phyloP scores from a whole-genome alignment of 2,113 vertebrate genomes.

The Lethenteron reissneri region DNA sequence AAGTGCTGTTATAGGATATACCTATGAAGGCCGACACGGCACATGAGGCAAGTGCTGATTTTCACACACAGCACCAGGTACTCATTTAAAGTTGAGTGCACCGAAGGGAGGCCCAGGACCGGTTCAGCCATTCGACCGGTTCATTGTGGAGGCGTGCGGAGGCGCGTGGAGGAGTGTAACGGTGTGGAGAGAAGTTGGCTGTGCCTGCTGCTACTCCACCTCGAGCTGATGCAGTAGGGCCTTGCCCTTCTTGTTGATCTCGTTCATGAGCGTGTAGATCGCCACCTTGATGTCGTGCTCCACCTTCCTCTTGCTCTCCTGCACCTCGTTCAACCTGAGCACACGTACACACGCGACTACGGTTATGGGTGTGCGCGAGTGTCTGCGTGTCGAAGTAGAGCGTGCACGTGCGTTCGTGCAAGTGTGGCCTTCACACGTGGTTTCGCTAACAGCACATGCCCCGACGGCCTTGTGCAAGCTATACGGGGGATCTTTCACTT shows the following conservation, averaged over 20 bases:
- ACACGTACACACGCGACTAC: constrained; percentile 8
- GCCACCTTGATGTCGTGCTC: constrained; percentile 98
- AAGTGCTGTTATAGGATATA: no score
- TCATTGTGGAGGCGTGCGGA: no score
- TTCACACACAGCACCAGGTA: no score
- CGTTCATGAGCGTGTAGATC: constrained; percentile 96
- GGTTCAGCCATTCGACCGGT: no score
- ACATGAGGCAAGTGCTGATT: no score
- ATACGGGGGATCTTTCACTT: background rate
- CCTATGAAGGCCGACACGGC: no score
- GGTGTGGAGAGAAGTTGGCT: no score
- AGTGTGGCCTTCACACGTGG: background rate
- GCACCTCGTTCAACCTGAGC: constrained; percentile 79
- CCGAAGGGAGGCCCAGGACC: no score
- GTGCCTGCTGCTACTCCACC: constrained; percentile 24
- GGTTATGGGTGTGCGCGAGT: background rate
- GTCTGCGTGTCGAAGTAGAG: background rate
- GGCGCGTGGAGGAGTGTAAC: no score
- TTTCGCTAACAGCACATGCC: background rate
- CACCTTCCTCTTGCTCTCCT: constrained; percentile 82
- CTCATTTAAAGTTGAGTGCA: no score
- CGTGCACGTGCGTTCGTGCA: background rate
- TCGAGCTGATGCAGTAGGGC: constrained; percentile 85
- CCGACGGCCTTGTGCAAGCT: background rate
- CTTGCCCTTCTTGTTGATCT: constrained; percentile 99